Evolutionary conservation across 2,797 vertebrate genomes (phyloP).

Genomic region (Lacerta bilineata): DNA sequence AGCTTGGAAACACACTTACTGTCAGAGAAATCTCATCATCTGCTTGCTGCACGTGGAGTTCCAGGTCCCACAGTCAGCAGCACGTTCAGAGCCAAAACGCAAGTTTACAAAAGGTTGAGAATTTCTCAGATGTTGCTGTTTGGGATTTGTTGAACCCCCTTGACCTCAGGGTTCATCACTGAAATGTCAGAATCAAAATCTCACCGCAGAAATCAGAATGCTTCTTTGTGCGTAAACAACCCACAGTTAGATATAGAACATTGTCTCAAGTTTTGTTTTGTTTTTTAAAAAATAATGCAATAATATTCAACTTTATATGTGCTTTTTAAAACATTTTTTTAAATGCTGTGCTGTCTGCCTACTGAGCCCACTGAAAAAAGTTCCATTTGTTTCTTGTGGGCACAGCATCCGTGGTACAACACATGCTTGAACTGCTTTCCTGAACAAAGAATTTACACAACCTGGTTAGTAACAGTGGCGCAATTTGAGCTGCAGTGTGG

Average conservation of each 20-base stretch:
- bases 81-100: background rate
- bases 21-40: background rate
- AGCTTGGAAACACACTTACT: background rate
- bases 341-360: background rate
- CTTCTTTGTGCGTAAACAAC: background rate
- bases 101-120: background rate
- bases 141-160: background rate
- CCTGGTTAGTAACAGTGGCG: background rate
- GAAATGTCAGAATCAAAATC: background rate
- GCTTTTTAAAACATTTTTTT: background rate
- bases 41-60: no score
- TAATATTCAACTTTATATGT: background rate
- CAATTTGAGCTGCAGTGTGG: no score
- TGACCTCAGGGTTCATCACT: background rate
- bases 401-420: background rate
- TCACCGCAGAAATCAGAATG: background rate
- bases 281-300: conserved; percentile 29
- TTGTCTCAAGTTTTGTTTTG: background rate
- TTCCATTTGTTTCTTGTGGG: background rate
- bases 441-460: background rate
- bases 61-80: background rate
- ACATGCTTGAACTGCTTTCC: background rate
- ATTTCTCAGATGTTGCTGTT: background rate
- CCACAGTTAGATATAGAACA: background rate
- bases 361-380: conserved; percentile 21